Base-by-base conservation (phyloP, 2,888 invertebrate genomes). In the Orthosia gothica region DNA sequence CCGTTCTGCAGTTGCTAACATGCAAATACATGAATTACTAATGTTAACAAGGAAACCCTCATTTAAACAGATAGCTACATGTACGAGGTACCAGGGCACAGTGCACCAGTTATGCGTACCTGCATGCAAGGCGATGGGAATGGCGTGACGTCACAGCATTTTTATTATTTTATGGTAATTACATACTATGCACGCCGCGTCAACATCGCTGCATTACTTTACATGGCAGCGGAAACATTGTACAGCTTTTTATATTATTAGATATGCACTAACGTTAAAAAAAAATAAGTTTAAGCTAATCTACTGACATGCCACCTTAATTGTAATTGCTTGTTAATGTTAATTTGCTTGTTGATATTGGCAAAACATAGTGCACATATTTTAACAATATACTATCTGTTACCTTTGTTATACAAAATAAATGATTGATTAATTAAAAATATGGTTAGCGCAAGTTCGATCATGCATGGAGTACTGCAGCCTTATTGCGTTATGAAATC, bases 131-230 rank as follows among this genome's bases (percentile, higher is more conserved):
- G 50, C 70, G 32, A 20, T 75, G 47, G 76, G 79, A 77, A 77
- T 81, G 32, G 81, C 87, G 82, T 86, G 85, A 69, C 73, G 73
- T 65, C 55, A 71, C 23, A 62, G 62, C 57, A 79, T 76, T 85
- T 83, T 82, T 87, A 86, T 82, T 85, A 82, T 82, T 85, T 80
- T 87, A 85, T 87, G 87, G 76, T 86, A 86, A 86, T 85, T 80
- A 78, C 54, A 54, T 49, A 69, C 64, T 49, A 67, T 81, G 75
- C 76, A 78, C 66, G 70, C 70, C n/a, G 47, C 64, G 71, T 79
- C 79, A 83, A 63, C 54, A 23, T 61, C 32, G 26, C 81, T 75
- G 71, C 79, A 83, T 84, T 82, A 63, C 70, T 70, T 76, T 76
- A 76, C 83, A 76, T 76, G 82, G 69, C 71, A 52, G 70, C 66